phyloP scores from a whole-genome alignment of 2,797 vertebrate genomes.

The Chromobotia macracanthus region DNA sequence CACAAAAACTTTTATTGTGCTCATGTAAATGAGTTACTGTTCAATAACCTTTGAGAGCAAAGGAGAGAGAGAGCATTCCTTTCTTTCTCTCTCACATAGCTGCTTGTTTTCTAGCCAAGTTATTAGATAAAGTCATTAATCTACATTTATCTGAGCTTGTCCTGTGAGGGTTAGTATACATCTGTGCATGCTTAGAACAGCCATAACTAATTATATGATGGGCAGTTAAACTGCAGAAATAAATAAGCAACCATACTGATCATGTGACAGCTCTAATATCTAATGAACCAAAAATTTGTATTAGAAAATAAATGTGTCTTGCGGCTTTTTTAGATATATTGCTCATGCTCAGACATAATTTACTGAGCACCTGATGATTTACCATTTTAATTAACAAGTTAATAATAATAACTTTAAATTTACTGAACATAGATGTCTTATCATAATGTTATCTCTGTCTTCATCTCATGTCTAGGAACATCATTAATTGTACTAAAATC shows the following conservation, averaged over 20 bases:
- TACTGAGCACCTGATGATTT: neutral
- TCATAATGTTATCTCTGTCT: too few species aligned
- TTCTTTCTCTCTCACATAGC: neutral
- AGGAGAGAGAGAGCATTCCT: slow-evolving; percentile 35
- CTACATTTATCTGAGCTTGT: slow-evolving; percentile 31
- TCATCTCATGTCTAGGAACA: too few species aligned
- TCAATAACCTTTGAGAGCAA: slow-evolving; percentile 12
- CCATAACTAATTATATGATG: slow-evolving; percentile 6
- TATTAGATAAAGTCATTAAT: slow-evolving; percentile 45
- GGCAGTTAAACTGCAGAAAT: neutral
- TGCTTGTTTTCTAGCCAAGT: slow-evolving; percentile 21
- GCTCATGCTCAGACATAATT: neutral
- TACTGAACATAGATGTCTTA: neutral
- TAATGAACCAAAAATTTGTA: too few species aligned
- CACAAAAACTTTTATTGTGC: slow-evolving; percentile 14
- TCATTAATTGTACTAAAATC: neutral
- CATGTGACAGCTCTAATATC: neutral
- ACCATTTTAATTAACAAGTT: neutral
- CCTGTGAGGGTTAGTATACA: slow-evolving; percentile 16
- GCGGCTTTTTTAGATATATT: too few species aligned
- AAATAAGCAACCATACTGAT: neutral
- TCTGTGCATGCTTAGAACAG: slow-evolving; percentile 25
- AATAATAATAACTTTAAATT: too few species aligned
- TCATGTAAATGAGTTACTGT: slow-evolving; percentile 16
- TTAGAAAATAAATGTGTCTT: too few species aligned